Percentiles rank a stretch among this genome's conserved stretches.
These are phyloP conservation scores for Macroglossus sobrinus DNA, from an alignment of 2,113 vertebrate species.

Conservation along the genomic window DNA sequence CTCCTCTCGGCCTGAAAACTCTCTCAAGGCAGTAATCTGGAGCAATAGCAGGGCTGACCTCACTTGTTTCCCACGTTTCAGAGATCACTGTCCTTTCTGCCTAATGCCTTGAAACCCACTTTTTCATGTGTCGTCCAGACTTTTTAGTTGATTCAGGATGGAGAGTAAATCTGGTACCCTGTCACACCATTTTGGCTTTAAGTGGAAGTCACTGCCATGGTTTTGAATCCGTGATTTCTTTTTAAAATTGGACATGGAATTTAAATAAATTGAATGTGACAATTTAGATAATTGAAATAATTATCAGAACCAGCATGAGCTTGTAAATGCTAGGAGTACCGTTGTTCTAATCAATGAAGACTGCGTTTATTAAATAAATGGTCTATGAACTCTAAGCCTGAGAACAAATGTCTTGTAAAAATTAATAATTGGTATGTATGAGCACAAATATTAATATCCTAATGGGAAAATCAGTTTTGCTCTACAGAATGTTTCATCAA, in stretches of 20 bases:
- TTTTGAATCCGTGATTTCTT: neutral
- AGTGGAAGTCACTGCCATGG: neutral
- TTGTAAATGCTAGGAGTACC: conserved; percentile 32
- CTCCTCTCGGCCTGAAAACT: neutral
- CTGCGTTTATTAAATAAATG: conserved; percentile 4
- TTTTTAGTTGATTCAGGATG: neutral
- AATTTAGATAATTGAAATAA: conserved; percentile 47
- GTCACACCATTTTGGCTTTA: neutral
- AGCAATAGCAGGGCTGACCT: neutral
- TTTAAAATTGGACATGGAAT: conserved; percentile 10
- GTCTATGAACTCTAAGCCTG: neutral
- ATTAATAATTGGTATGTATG: conserved; percentile 22
- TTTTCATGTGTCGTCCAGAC: neutral
- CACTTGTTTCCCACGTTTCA: neutral
- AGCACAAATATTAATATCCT: conserved; percentile 33
- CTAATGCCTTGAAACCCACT: neutral
- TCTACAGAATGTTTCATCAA: conserved; percentile 20
- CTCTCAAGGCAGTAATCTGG: neutral
- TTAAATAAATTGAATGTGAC: conserved; percentile 28
- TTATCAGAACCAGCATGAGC: conserved; percentile 15
- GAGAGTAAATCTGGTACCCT: neutral
- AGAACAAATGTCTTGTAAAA: conserved; percentile 20
- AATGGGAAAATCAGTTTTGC: conserved; percentile 30
- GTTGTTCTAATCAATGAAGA: conserved; percentile 26
- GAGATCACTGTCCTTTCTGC: neutral